Conservation (phyloP, 2,113 vertebrate species). For the Antennarius striatus region DNA sequence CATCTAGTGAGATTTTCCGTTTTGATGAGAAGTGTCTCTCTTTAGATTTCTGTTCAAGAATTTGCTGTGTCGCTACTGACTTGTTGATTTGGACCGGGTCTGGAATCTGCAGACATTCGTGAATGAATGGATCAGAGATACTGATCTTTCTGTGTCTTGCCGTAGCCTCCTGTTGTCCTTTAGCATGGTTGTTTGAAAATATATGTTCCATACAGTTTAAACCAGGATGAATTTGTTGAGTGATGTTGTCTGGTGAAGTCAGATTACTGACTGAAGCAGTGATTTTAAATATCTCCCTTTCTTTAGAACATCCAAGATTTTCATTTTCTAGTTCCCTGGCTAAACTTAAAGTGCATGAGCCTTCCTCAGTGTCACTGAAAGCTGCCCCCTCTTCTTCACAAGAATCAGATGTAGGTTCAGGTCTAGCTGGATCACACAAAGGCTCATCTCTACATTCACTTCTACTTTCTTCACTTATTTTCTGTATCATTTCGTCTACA, state of each 20-base stretch:
- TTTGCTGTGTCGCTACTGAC: conserved; percentile 8
- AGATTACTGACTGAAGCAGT: not conserved
- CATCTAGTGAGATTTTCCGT: conserved; percentile 56
- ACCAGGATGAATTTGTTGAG: conserved; percentile 14
- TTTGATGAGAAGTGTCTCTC: conserved; percentile 41
- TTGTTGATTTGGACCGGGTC: not conserved
- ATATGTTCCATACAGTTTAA: conserved; percentile 51
- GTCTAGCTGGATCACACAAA: not conserved
- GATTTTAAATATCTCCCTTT: not conserved
- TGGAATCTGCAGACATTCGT: conserved; percentile 36
- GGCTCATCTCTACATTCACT: conserved; percentile 3
- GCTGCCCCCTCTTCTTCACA: conserved; percentile 1
- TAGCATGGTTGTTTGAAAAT: conserved; percentile 32
- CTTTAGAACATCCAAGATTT: conserved; percentile 14
- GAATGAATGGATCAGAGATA: conserved; percentile 69
- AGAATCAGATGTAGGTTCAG: conserved; percentile 7
- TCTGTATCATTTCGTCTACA: conserved; percentile 1
- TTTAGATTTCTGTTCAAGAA: conserved; percentile 7
- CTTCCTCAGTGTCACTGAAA: conserved; percentile 7
- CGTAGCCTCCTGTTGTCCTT: conserved; percentile 39
- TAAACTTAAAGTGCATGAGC: conserved; percentile 7
- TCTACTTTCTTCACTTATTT: conserved; percentile 2
- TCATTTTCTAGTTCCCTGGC: not conserved
- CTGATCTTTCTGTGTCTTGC: conserved; percentile 50
- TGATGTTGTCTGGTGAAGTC: not conserved